These are phyloP conservation scores for Hirundo rustica DNA, from an alignment of 2,797 vertebrate species.

Conservation along the genomic window DNA sequence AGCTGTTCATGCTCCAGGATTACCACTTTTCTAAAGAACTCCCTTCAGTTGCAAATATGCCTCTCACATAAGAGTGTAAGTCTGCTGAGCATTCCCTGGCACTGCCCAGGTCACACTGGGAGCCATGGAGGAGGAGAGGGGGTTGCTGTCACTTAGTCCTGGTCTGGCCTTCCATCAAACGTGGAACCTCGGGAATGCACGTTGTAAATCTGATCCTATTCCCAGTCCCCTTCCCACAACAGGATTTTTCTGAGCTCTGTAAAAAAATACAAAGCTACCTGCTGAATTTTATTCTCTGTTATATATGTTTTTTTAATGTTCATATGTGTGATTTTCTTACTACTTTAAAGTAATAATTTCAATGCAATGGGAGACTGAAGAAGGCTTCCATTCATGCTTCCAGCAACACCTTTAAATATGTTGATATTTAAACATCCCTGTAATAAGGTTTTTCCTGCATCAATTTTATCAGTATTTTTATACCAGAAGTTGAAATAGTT, in stretches of 20 bases:
- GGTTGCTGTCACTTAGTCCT: neutral
- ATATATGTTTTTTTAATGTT: neutral
- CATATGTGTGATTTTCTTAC: neutral
- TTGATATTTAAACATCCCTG: neutral
- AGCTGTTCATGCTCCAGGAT: neutral
- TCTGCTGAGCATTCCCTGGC: neutral
- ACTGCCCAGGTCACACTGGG: neutral
- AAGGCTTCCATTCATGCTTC: neutral
- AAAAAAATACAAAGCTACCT: rapidly evolving
- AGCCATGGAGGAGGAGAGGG: neutral
- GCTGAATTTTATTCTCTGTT: neutral
- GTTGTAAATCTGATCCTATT: neutral
- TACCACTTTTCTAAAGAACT: neutral
- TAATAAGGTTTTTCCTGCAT: neutral
- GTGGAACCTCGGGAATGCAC: rapidly evolving
- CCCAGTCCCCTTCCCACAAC: neutral
- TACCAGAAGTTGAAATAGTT: neutral
- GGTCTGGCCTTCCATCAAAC: neutral
- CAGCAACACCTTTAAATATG: neutral
- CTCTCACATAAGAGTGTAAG: neutral
- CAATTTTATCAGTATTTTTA: neutral
- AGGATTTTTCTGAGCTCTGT: neutral
- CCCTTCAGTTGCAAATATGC: neutral
- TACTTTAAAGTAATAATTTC: neutral
- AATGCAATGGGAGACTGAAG: neutral